Base-by-base conservation (phyloP, 2,888 invertebrate species). In the Rutpela maculata region DNA sequence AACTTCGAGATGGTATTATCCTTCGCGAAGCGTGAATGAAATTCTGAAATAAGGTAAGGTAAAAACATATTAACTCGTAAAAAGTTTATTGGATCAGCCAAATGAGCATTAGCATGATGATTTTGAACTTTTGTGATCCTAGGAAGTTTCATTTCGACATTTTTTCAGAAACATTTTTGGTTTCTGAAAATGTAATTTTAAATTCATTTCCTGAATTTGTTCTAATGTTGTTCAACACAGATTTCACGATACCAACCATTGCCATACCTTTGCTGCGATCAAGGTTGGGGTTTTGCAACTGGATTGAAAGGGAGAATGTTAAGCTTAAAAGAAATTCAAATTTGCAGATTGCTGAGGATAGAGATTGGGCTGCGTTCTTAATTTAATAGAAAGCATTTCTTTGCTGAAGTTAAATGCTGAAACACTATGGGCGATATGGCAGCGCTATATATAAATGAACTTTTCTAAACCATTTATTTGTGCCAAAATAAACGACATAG, bases 31-130 rank as follows among this genome's bases (percentile, higher is more conserved):
- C 50, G 50, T 50, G 50, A 50, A 50, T 50, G 4, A 5, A 50
- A 50, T 50, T 50, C 50, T 11, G 50, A 15, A 50, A 50, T 50
- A 50, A 50, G 50, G n/a, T 50, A 50, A n/a, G 50, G 50, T 50
- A 50, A 9, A 50, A 50, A 50, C 50, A 9, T 50, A 50, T 50
- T 50, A 50, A 50, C 50, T 15, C 50, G 9, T 3, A 50, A 5
- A 50, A 50, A 50, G 9, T 50, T 9, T 50, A 50, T 50, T 9
- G 9, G 2, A 50, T 50, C 9, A n/a, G 50, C 9, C 50, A 50
- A 50, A 50, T 9, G 50, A n/a, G n/a, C n/a, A n/a, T 26, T 26
- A 50, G 50, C 50, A 50, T 9, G 50, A 9, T 50, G 11, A 5
- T 50, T 11, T 50, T 50, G 50, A 50, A 50, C 9, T 5, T 50